These are phyloP conservation scores for Colletes gigas DNA, from an alignment of 1,140 invertebrate species.

Conservation along the genomic window DNA sequence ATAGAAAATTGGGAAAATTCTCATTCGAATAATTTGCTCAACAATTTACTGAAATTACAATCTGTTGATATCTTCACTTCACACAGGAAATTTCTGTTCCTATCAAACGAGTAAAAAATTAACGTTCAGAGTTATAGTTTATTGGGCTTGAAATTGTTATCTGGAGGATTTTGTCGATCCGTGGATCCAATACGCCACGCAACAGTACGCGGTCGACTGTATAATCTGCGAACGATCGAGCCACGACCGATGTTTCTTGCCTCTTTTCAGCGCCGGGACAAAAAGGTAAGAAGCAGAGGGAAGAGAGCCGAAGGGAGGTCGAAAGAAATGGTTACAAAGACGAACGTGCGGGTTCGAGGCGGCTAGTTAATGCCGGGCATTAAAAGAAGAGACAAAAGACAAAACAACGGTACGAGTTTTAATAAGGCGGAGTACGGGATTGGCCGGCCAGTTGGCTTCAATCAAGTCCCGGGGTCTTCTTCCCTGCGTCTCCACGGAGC, in stretches of 20 bases:
- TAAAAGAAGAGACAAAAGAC: slow-evolving; percentile 77
- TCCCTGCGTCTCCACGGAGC: slow-evolving; percentile 53
- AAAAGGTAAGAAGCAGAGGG: slow-evolving; percentile 3
- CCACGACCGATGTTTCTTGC: background rate
- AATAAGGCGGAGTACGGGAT: slow-evolving; percentile 75
- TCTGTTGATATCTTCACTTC: too few relatives aligned
- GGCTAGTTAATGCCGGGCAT: slow-evolving; percentile 67
- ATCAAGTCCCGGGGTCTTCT: slow-evolving; percentile 75
- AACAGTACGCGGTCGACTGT: too few relatives aligned
- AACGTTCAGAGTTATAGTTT: too few relatives aligned
- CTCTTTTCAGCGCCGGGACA: background rate
- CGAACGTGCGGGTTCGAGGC: slow-evolving; percentile 50
- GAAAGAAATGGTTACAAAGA: slow-evolving; percentile 47
- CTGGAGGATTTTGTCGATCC: too few relatives aligned
- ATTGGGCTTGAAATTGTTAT: too few relatives aligned
- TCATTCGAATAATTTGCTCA: too few relatives aligned
- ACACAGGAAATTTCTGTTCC: too few relatives aligned
- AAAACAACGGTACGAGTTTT: slow-evolving; percentile 78
- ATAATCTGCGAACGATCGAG: background rate
- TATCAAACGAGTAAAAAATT: too few relatives aligned
- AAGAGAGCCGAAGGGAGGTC: slow-evolving; percentile 1
- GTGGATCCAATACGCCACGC: too few relatives aligned
- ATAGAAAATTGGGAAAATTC: too few relatives aligned
- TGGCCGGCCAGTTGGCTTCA: slow-evolving; percentile 78
- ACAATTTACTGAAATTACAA: too few relatives aligned